Evolutionary conservation across 2,113 vertebrate species (phyloP), one percentile per base, ranked within the genome.

Genomic region (Geothlypis trichas): DNA sequence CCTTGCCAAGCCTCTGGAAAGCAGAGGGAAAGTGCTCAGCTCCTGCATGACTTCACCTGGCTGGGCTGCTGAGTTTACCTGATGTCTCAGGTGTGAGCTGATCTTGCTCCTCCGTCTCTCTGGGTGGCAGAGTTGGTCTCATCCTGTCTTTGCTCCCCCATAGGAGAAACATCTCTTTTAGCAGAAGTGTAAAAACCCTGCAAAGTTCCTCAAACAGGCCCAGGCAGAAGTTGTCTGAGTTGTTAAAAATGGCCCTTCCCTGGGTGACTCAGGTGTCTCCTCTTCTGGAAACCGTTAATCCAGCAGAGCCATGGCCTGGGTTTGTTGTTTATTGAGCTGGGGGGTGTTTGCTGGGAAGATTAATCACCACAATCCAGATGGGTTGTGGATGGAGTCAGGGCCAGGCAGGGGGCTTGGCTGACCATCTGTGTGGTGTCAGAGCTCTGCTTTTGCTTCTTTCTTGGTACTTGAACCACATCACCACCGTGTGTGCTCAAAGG

Each of bases 131-230:
- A 21, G 7, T 14, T 22, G 33, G 6, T 20, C 71, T 62, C 33
- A 20, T 30, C 46, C 68, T 41, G 31, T 5, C 61, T 33, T 52
- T 49, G 59, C 31, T 61, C 3, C 18, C 24, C 18, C 9, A 7
- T 0, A 1, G 37, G 7, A 80, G 35, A 69, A 69, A 73, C 0
- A 0, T 7, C 18, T 22, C 5, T 42, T 30, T 22, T 21, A 59
- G 68, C 62, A 80, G 61, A 68, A 79, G 44, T 24, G 31, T 41
- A 41, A 73, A 79, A 77, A 27, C 55, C 15, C 76, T 49, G 75
- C 59, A 11, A 15, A 92, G 91, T 89, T 95, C 87, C 91, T 89
- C 89, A 71, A 74, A 55, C 10, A 9, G 87, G 77, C 90, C 35
- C 30, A 7, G 88, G 84, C 82, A 94, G 92, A 83, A 90, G 72